phyloP scores from a whole-genome alignment of 2,113 vertebrate species.

The Oreochromis tanganicae region DNA sequence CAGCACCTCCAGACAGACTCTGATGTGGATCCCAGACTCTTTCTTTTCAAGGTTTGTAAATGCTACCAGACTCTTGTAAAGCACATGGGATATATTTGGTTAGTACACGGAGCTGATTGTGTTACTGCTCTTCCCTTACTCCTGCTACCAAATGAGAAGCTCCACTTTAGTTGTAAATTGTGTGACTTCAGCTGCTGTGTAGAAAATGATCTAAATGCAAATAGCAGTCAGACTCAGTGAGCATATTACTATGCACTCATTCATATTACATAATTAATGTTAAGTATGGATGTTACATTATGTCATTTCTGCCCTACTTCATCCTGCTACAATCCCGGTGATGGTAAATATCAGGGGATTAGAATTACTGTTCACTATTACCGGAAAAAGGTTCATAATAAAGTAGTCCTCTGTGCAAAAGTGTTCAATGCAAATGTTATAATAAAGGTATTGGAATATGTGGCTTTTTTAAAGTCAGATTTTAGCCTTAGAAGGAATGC shows the following conservation, averaged over 20 bases:
- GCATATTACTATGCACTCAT: background rate
- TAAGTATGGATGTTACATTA: background rate
- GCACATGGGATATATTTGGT: background rate
- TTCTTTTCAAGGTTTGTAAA: slow-evolving; percentile 94
- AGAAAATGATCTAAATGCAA: background rate
- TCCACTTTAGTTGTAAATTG: background rate
- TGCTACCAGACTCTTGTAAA: background rate
- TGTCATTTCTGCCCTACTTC: background rate
- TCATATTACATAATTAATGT: slow-evolving; percentile 13
- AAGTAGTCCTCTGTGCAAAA: background rate
- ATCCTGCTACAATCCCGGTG: background rate
- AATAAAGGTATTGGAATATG: background rate
- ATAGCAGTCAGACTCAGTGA: background rate
- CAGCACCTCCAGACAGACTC: slow-evolving; percentile 96
- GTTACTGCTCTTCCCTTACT: background rate
- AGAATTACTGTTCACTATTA: background rate
- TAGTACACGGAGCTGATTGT: background rate
- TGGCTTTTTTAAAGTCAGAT: background rate
- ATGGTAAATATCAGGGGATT: background rate
- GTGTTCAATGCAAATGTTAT: background rate
- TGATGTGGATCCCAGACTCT: slow-evolving; percentile 99
- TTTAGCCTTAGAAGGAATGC: background rate
- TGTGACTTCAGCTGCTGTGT: background rate
- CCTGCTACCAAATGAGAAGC: background rate
- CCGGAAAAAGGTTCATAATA: background rate